phyloP scores from a whole-genome alignment of 2,113 vertebrate species.

The Xenus cinereus region DNA sequence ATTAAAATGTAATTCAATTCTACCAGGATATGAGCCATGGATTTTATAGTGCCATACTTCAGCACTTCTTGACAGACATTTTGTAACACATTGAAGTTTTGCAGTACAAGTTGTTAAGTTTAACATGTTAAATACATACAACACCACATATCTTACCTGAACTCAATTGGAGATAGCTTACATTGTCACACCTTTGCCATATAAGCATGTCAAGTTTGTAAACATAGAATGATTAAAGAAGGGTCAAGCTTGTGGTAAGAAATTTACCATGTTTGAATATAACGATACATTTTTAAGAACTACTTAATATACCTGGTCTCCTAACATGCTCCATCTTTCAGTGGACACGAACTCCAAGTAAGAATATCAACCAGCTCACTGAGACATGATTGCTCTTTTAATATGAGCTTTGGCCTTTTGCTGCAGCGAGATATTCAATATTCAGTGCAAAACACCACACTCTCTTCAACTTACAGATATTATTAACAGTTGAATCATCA shows the following conservation, averaged over 20 bases:
- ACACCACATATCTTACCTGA: not conserved
- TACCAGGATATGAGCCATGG: not conserved
- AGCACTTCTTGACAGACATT: not conserved
- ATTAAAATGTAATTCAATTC: not conserved
- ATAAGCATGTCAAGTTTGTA: not conserved
- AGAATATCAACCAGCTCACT: not conserved
- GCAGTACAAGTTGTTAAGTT: not conserved
- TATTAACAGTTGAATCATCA: slow-evolving; percentile 4
- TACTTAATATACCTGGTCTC: not conserved
- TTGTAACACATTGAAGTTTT: not conserved
- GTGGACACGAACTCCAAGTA: not conserved
- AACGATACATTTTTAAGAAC: not conserved
- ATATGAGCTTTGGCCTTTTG: not conserved
- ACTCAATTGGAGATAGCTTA: not conserved
- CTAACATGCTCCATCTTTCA: not conserved
- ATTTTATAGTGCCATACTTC: not conserved
- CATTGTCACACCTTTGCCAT: not conserved
- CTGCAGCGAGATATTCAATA: not conserved
- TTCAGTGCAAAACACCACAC: not conserved
- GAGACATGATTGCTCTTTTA: not conserved
- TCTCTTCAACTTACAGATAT: not conserved
- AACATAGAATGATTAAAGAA: not conserved
- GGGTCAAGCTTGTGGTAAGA: not conserved
- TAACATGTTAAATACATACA: not conserved
- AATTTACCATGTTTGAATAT: not conserved